Evolutionary conservation across 2,113 vertebrate species (phyloP).

Genomic region (Nibea coibor): DNA sequence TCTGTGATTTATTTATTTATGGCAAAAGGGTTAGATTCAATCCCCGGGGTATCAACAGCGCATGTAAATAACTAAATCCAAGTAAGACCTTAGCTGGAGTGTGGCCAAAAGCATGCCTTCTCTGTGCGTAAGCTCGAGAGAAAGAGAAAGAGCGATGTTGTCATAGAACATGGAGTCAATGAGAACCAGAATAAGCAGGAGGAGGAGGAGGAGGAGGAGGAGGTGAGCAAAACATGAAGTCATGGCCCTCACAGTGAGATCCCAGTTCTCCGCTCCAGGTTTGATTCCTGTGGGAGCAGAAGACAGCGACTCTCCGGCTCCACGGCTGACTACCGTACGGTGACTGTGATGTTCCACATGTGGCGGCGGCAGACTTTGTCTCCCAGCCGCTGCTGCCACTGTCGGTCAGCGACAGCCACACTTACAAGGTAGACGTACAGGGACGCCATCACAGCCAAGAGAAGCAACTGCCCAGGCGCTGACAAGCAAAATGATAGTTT

Average conservation of each 20-base stretch:
- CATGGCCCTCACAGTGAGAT: conserved; percentile 67
- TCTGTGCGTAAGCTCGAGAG: conserved; percentile 7
- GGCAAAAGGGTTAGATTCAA: conserved; percentile 21
- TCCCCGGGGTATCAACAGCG: conserved; percentile 20
- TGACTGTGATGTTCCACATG: conserved; percentile 81
- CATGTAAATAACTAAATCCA: conserved; percentile 53
- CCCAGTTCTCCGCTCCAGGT: conserved; percentile 60
- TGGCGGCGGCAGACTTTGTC: conserved; percentile 53
- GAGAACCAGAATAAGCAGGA: conserved; percentile 47
- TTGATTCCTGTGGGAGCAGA: conserved; percentile 65
- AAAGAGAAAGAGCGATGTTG: conserved; percentile 39
- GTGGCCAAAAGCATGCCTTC: conserved; percentile 17
- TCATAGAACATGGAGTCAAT: conserved; percentile 55
- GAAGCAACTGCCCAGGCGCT: conserved; percentile 65
- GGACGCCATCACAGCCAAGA: conserved; percentile 59
- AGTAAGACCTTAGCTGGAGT: conserved; percentile 30
- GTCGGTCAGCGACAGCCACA: conserved; percentile 32
- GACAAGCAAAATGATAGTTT: conserved; percentile 76
- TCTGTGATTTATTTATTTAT: conserved; percentile 53
- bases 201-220: conserved; percentile 42
- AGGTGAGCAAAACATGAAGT: conserved; percentile 69
- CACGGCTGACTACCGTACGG: conserved; percentile 69
- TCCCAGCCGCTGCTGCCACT: conserved; percentile 31
- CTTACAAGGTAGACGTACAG: conserved; percentile 41
- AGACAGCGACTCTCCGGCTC: conserved; percentile 77